Conservation (phyloP, 2,113 vertebrate species). For the Microtus montanus region DNA sequence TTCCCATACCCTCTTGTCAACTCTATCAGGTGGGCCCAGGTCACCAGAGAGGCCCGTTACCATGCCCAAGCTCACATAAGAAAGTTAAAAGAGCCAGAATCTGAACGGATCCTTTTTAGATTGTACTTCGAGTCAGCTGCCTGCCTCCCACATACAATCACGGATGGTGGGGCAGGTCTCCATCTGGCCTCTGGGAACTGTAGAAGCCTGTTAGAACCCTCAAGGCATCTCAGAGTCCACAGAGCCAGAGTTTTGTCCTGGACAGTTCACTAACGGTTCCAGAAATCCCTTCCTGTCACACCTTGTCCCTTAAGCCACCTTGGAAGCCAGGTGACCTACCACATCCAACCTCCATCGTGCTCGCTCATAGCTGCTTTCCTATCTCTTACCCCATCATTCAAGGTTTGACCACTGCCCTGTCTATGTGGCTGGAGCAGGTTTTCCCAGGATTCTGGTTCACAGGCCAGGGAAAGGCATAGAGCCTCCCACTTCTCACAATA, state of each 20-base stretch:
- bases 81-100: not conserved
- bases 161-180: not conserved
- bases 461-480: not conserved
- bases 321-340: accelerated
- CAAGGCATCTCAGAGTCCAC: not conserved
- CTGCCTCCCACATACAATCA: not conserved
- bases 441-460: not conserved
- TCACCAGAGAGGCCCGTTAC: not conserved
- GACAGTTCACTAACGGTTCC: not conserved
- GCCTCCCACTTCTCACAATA: not conserved
- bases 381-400: not conserved
- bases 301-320: accelerated
- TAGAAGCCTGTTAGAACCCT: not conserved
- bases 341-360: not conserved
- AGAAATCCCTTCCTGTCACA: not conserved
- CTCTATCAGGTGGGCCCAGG: not conserved
- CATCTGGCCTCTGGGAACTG: not conserved
- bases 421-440: not conserved
- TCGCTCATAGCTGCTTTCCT: not conserved
- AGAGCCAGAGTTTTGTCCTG: not conserved
- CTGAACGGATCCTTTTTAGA: not conserved
- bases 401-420: not conserved
- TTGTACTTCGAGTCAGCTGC: not conserved
- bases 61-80: not conserved
- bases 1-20: not conserved